Conservation (phyloP, 2,797 vertebrate species). For the Anguilla obscura region DNA sequence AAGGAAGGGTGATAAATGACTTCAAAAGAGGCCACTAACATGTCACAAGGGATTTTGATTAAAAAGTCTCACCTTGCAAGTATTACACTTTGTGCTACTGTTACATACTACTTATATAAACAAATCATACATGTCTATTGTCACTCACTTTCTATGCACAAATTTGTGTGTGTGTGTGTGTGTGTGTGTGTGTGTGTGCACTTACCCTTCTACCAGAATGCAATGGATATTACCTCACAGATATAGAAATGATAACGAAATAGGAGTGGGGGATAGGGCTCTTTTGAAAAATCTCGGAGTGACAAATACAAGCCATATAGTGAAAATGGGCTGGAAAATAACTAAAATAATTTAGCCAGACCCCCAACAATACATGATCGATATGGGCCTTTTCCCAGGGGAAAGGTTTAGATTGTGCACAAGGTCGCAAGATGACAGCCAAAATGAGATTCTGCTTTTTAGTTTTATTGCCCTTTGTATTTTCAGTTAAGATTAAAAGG, state of each 20-base stretch:
- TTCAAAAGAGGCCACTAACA: background rate
- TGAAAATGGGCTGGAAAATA: conserved; percentile 60
- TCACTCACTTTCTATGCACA: background rate
- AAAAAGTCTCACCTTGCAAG: background rate
- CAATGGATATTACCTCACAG: background rate
- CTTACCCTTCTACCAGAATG: background rate
- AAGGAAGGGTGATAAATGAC: background rate
- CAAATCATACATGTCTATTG: background rate
- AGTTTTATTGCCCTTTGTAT: conserved; percentile 10
- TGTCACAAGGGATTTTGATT: background rate
- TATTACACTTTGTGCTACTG: background rate
- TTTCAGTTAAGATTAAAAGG: background rate
- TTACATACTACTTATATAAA: background rate
- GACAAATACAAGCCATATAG: conserved; percentile 58
- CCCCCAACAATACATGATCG: conserved; percentile 57
- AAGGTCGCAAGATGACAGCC: conserved; percentile 58
- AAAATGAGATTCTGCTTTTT: conserved; percentile 27
- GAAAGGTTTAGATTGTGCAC: conserved; percentile 48
- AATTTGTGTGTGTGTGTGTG: background rate
- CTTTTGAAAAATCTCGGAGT: background rate
- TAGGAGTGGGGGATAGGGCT: background rate
- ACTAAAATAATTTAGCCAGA: conserved; percentile 38
- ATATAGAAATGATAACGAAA: background rate
- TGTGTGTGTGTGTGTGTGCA: background rate
- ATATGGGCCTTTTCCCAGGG: conserved; percentile 47